Conservation (phyloP, 2,797 vertebrate species). For the Meriones psammophilus region DNA sequence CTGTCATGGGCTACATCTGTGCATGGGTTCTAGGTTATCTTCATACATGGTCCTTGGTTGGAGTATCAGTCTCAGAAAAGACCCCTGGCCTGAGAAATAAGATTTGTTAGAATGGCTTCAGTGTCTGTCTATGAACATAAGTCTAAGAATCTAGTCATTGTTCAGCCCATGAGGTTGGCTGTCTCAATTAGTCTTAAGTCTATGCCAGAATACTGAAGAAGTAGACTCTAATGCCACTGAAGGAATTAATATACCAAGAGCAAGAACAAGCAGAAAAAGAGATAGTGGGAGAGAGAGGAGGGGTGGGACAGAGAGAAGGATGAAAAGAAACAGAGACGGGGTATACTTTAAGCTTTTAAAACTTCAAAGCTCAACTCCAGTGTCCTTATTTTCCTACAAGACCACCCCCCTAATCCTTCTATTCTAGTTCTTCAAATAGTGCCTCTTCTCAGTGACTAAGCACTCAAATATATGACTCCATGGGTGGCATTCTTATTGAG, state of each 20-base stretch:
- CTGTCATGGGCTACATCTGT: too few relatives aligned
- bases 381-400: background rate
- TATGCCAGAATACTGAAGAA: background rate
- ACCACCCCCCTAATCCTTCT: background rate
- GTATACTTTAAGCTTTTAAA: background rate
- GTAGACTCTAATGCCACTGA: background rate
- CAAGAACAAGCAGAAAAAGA: background rate
- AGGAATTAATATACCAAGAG: background rate
- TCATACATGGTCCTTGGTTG: too few relatives aligned
- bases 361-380: background rate
- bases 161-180: background rate
- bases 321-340: too few relatives aligned
- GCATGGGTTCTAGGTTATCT: too few relatives aligned
- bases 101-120: background rate
- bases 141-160: background rate
- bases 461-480: background rate
- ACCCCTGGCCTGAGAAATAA: background rate
- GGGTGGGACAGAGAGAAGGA: background rate
- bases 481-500: background rate
- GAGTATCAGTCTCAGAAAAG: too few relatives aligned
- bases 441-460: background rate
- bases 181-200: background rate
- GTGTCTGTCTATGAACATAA: background rate
- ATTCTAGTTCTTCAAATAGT: background rate
- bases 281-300: background rate